These are phyloP conservation scores for Epinotia demarniana DNA, from an alignment of 2,888 invertebrate species.

Conservation along the genomic window DNA sequence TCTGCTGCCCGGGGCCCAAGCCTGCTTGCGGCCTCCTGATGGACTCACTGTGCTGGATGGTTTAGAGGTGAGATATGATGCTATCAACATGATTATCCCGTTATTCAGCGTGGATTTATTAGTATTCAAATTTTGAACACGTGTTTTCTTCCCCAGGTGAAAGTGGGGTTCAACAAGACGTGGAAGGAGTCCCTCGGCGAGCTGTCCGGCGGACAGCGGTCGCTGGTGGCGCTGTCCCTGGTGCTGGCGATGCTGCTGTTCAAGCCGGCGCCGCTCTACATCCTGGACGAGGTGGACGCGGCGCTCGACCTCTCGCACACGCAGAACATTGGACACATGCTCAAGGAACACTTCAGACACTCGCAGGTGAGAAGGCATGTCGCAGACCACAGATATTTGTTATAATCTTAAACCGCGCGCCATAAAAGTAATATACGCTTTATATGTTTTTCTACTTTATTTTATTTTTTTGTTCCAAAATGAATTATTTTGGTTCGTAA, in stretches of 20 bases:
- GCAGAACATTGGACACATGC: slow-evolving; percentile 98
- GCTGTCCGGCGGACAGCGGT: slow-evolving; percentile 98
- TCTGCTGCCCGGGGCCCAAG: slow-evolving; percentile 95
- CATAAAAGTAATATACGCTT: too few species aligned
- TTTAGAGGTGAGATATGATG: slow-evolving; percentile 87
- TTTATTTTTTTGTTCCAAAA: too few species aligned
- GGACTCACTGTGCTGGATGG: slow-evolving; percentile 92
- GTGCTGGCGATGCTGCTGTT: slow-evolving; percentile 98
- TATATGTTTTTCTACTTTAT: too few species aligned
- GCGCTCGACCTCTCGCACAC: slow-evolving; percentile 99
- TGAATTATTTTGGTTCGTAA: too few species aligned
- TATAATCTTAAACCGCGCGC: too few species aligned
- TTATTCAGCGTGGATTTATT: too few species aligned
- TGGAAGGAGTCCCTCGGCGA: slow-evolving; percentile 99
- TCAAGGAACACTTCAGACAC: slow-evolving; percentile 93
- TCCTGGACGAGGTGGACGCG: slow-evolving; percentile 99
- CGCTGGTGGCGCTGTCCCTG: slow-evolving; percentile 97
- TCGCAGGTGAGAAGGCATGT: slow-evolving; percentile 88
- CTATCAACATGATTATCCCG: too few species aligned
- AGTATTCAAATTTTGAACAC: too few species aligned
- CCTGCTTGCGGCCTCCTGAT: slow-evolving; percentile 91
- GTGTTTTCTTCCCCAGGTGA: slow-evolving; percentile 56
- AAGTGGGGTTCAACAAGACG: slow-evolving; percentile 94
- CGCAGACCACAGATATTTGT: too few species aligned
- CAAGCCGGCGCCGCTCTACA: slow-evolving; percentile 99